Evolutionary conservation across 2,888 invertebrate genomes (phyloP), one percentile per base, ranked within the genome.

Genomic region (Hypomecis atomaria): DNA sequence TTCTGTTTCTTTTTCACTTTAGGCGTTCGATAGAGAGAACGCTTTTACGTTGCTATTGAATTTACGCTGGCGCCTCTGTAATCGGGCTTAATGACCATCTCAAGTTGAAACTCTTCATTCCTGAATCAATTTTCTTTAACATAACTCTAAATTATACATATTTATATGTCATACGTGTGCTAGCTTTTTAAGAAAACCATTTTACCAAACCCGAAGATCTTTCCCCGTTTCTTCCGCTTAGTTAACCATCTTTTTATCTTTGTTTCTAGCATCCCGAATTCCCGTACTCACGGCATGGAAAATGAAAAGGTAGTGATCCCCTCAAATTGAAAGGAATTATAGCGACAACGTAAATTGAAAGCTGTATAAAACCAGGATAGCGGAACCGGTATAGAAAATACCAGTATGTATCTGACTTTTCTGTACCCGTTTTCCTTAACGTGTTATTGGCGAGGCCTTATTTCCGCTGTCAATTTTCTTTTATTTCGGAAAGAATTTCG

Each of bases 321-420:
- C 45, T 23, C 60, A 65, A 65, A 65, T 65, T 65, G 65, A 65
- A 65, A 60, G 43, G 60, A 65, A 57, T 65, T 65, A 65, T 60
- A 52, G 65, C 54, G 56, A 59, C 50, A 10, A 49, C 52, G 52
- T 52, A 65, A 64, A 60, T 60, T 48, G 56, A 57, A 65, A 60
- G 56, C 47, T 55, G 54, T 59, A 45, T 61, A 37, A 56, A 56
- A 61, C 40, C 54, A n/a, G 49, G 38, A 54, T 38, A 43, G 49
- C 49, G 11, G 6, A 50, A 50, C 37, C 49, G 37, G 40, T 42
- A 42, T 42, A 36, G 43, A 34, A 34, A 34, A 36, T 37, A 60
- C 23, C 53, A 40, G 55, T 45, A 45, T 8, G 11, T 11, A 9
- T 52, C n/a, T 42, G 52, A 23, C 43, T 43, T 54, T 53, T 49